Evolutionary conservation across 1,140 invertebrate genomes (phyloP).

Genomic region (roundworm (Caenorhabditis elegans)): WBcel235 BX284605.5:13230001-13230500

Average conservation of each 20-base stretch:
- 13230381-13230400: no score
- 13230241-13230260: constrained; percentile 16
- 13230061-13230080: not conserved
- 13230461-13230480: no score
- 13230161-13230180: not conserved
- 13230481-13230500: no score
- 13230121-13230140: not conserved
- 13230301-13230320: not conserved
- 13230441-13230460: no score
- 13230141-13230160: not conserved
- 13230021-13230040: constrained; percentile 13
- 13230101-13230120: not conserved
- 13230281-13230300: not conserved
- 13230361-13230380: no score
- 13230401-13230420: no score
- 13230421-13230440: no score
- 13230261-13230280: not conserved
- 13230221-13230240: not conserved
- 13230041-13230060: constrained; percentile 10
- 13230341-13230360: no score
- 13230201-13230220: not conserved
- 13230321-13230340: not conserved
- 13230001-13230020: not conserved
- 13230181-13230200: not conserved
- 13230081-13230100: not conserved